Evolutionary conservation across 2,113 vertebrate genomes (phyloP).

Genomic region (Myrmecophaga tridactyla): DNA sequence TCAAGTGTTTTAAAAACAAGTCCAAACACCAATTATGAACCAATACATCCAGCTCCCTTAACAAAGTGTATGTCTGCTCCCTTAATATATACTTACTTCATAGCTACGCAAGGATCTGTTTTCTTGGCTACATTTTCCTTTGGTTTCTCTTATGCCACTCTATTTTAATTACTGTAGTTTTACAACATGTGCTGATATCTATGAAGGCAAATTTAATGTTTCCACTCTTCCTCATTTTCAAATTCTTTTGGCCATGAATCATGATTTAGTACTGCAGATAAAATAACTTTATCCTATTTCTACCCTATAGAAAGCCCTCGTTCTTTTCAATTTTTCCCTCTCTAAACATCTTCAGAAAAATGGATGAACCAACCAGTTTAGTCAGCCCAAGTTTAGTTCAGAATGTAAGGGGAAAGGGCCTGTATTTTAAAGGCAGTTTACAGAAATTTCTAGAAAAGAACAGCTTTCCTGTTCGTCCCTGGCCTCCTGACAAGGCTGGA

Average conservation of each 20-base stretch:
- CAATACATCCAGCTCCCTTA: neutral
- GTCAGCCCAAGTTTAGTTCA: neutral
- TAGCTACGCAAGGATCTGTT: neutral
- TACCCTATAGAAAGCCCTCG: neutral
- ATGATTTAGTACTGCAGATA: neutral
- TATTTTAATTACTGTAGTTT: slow-evolving; percentile 30
- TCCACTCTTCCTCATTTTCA: neutral
- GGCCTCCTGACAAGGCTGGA: neutral
- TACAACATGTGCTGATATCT: neutral
- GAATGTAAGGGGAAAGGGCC: neutral
- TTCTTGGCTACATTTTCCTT: neutral
- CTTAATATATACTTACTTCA: neutral
- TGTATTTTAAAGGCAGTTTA: slow-evolving; percentile 24
- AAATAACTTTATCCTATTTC: neutral
- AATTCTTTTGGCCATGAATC: neutral
- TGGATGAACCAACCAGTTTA: neutral
- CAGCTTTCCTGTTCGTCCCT: neutral
- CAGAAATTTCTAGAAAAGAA: slow-evolving; percentile 24
- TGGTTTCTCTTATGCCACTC: neutral
- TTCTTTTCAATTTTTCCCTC: neutral
- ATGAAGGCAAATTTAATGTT: neutral
- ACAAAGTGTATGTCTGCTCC: too few relatives aligned
- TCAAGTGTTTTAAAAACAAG: neutral
- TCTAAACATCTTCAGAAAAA: neutral
- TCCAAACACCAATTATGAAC: neutral